Conservation (phyloP, 2,113 vertebrate genomes). For the Gallinago paraguaiae region DNA sequence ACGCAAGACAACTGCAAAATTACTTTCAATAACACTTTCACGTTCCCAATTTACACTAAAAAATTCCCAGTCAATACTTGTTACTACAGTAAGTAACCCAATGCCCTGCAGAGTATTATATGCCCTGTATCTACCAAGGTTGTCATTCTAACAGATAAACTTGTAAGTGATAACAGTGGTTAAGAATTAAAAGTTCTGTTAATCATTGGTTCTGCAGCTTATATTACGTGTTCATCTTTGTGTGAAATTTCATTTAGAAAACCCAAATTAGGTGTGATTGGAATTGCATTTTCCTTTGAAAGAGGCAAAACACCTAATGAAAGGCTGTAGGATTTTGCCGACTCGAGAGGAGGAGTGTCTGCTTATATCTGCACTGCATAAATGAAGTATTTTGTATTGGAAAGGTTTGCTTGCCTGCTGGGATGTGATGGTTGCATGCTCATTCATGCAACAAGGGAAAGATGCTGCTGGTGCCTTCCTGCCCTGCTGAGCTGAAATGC, state of each 20-base stretch:
- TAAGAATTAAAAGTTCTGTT: background rate
- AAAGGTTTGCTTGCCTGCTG: background rate
- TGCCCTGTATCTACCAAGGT: background rate
- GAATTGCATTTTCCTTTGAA: constrained; percentile 31
- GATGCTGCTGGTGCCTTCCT: background rate
- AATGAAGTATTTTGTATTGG: background rate
- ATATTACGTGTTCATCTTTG: background rate
- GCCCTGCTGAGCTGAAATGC: background rate
- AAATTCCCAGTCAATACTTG: constrained; percentile 39
- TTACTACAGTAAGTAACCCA: constrained; percentile 35
- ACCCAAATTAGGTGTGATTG: constrained; percentile 3
- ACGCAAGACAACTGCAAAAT: constrained; percentile 58
- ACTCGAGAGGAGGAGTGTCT: background rate
- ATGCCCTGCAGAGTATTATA: background rate
- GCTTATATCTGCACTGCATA: background rate
- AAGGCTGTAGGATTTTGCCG: background rate
- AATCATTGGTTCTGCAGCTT: background rate
- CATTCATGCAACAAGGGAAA: no score
- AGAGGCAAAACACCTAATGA: constrained; percentile 14
- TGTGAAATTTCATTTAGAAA: background rate
- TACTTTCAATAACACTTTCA: constrained; percentile 54
- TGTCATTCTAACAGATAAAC: background rate
- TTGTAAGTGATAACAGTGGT: background rate
- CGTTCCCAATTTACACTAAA: constrained; percentile 31
- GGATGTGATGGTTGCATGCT: rapidly evolving